Evolutionary conservation across 35 echinoderm and acorn worm species (phyloP).

Genomic region (Apostichopus parvimensis): DNA sequence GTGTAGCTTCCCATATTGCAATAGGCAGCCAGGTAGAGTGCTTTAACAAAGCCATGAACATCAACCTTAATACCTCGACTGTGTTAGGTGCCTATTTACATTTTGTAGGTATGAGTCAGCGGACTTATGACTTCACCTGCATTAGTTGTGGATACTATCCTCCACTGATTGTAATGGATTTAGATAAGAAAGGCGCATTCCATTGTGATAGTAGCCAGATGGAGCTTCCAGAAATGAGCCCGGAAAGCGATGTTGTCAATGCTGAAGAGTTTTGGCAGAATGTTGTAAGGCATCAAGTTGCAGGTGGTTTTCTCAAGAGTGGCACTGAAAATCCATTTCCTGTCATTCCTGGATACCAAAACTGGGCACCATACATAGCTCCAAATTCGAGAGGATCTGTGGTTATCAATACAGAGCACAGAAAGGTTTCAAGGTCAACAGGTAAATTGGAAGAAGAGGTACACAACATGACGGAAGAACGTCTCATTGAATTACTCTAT

Average conservation of each 20-base stretch:
- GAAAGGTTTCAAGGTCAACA: too few species aligned
- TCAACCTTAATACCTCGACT: too few species aligned
- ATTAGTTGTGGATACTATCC: constrained; percentile 40
- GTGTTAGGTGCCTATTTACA: constrained; percentile 32
- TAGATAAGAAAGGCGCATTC: constrained; percentile 48
- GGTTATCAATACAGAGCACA: too few species aligned
- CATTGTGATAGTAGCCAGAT: neutral
- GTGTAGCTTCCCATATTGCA: too few species aligned
- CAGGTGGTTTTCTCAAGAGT: constrained; percentile 37
- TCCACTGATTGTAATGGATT: constrained; percentile 51
- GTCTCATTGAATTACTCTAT: too few species aligned
- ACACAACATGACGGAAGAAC: too few species aligned
- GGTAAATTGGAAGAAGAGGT: too few species aligned
- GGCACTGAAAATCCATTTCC: constrained; percentile 43
- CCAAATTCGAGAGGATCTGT: too few species aligned
- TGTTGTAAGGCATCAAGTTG: constrained; percentile 18
- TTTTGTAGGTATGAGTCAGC: constrained; percentile 4
- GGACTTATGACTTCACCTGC: constrained; percentile 24
- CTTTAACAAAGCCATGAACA: too few species aligned
- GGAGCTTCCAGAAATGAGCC: neutral
- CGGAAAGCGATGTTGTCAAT: constrained; percentile 44
- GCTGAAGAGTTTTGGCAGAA: constrained; percentile 30
- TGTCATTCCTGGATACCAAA: neutral
- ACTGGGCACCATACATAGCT: neutral
- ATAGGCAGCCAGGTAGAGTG: too few species aligned